Evolutionary conservation across 2,888 invertebrate genomes (phyloP), one percentile per base, ranked within the genome.

Genomic region (Drosophila mimica): DNA sequence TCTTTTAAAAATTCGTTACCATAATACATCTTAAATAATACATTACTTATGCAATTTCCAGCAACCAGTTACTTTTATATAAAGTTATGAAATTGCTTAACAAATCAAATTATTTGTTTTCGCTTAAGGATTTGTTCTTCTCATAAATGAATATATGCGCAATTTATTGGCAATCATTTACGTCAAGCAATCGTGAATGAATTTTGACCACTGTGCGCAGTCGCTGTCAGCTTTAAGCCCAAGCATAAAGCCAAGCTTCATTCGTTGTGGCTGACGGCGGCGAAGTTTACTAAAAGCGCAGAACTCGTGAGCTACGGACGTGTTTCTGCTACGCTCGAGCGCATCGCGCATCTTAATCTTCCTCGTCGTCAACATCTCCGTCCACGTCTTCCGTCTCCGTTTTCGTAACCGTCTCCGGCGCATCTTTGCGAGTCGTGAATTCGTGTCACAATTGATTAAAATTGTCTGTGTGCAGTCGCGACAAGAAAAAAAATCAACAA

Each of bases 261-360:
- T 81, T 75, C 74, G 82, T 64, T 69, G 77, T 61, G 71, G 72
- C 49, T 46, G 67, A 28, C 67, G 76, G 80, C 85, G 82, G 83
- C 84, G 76, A 79, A 77, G 84, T 90, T 92, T 91, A 92, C 91
- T 92, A 82, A 91, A 90, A 88, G 84, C 83, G 82, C 86, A 91
- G 90, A 91, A 91, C 90, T 90, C 91, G 90, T 85, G 82, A 91
- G 89, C 90, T 87, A 78, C 90, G 90, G 92, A 92, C 92, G 92
- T 91, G 88, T 91, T 82, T 83, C 66, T 66, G 76, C 58, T 65
- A 82, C 86, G 81, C 86, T 86, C 79, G 87, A 86, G 70, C 83
- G 80, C 76, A 80, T 73, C 81, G 75, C 74, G 76, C 79, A 74
- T 79, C 61, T 56, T 28, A 58, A 76, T 70, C 40, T 60, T 70